These are phyloP conservation scores for Heteropelma amictum DNA, from an alignment of 2,888 invertebrate genomes.

Conservation along the genomic window DNA sequence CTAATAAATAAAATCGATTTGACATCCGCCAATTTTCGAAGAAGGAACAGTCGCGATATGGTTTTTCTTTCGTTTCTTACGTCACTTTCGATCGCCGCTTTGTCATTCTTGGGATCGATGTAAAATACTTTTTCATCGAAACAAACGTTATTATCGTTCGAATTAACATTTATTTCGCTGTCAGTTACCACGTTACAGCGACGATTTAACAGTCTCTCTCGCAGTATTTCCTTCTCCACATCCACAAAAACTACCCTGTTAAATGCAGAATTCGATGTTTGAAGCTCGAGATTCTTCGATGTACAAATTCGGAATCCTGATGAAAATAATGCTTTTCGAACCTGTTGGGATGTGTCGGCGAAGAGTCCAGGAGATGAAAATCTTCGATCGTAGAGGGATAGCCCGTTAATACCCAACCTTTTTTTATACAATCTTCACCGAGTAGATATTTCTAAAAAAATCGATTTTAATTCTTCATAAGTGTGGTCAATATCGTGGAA, in stretches of 20 bases:
- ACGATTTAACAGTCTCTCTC: slow-evolving; percentile 73
- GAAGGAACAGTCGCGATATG: too few relatives aligned
- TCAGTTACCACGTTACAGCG: slow-evolving; percentile 79
- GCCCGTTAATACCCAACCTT: slow-evolving; percentile 83
- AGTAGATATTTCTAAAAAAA: slow-evolving; percentile 77
- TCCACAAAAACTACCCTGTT: slow-evolving; percentile 79
- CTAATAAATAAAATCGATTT: slow-evolving; percentile 54
- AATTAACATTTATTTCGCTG: slow-evolving; percentile 55
- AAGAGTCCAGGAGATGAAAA: slow-evolving; percentile 81
- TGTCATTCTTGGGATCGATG: slow-evolving; percentile 59
- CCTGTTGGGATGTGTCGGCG: slow-evolving; percentile 83
- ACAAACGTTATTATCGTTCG: slow-evolving; percentile 4
- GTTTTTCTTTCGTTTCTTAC: slow-evolving; percentile 56
- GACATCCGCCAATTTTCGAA: too few relatives aligned
- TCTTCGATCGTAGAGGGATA: slow-evolving; percentile 81
- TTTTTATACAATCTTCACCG: slow-evolving; percentile 80
- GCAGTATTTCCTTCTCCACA: slow-evolving; percentile 75
- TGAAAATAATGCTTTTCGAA: too few relatives aligned
- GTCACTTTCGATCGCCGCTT: slow-evolving; percentile 57
- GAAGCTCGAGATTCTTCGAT: too few relatives aligned
- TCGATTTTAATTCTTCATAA: slow-evolving; percentile 40
- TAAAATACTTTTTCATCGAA: slow-evolving; percentile 39
- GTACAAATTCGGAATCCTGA: too few relatives aligned
- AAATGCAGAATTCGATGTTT: slow-evolving; percentile 11
- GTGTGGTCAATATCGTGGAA: slow-evolving; percentile 56